Conservation (phyloP, 2,888 invertebrate species). For the Prosapia bicincta region DNA sequence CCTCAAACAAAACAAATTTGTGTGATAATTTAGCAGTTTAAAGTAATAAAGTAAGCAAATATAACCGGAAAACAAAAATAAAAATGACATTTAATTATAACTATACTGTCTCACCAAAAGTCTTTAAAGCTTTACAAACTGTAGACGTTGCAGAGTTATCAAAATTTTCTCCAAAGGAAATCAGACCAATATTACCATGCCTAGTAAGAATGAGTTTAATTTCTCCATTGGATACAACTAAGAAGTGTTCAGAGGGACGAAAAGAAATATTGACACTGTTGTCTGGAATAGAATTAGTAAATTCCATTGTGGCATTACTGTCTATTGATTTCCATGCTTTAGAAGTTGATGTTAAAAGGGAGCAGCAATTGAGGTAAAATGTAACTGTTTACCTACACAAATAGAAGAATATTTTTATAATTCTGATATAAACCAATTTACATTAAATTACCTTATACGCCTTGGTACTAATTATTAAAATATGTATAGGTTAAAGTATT, state of each 20-base stretch:
- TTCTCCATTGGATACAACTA: conserved; percentile 81
- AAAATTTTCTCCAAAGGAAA: conserved; percentile 70
- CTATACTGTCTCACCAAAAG: conserved; percentile 57
- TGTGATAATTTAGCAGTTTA: too few relatives aligned
- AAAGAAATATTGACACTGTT: conserved; percentile 86
- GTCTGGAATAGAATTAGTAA: conserved; percentile 89
- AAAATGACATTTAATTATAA: conserved; percentile 10
- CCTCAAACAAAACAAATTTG: too few relatives aligned
- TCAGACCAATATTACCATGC: conserved; percentile 87
- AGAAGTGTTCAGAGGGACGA: conserved; percentile 76
- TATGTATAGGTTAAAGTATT: too few relatives aligned
- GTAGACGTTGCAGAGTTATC: conserved; percentile 73
- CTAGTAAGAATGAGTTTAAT: conserved; percentile 90
- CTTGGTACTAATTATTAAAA: too few relatives aligned
- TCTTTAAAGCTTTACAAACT: conserved; percentile 78
- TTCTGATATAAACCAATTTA: too few relatives aligned
- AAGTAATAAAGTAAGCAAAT: too few relatives aligned
- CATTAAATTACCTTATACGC: too few relatives aligned
- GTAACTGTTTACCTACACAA: too few relatives aligned
- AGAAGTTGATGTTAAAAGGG: conserved; percentile 89
- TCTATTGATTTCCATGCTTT: conserved; percentile 93
- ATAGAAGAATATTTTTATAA: too few relatives aligned
- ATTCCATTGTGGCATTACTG: conserved; percentile 87
- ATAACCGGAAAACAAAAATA: too few relatives aligned
- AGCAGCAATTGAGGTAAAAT: conserved; percentile 75